Base-by-base conservation (phyloP, 2,113 vertebrate species). In the Psilopsiagon aurifrons region DNA sequence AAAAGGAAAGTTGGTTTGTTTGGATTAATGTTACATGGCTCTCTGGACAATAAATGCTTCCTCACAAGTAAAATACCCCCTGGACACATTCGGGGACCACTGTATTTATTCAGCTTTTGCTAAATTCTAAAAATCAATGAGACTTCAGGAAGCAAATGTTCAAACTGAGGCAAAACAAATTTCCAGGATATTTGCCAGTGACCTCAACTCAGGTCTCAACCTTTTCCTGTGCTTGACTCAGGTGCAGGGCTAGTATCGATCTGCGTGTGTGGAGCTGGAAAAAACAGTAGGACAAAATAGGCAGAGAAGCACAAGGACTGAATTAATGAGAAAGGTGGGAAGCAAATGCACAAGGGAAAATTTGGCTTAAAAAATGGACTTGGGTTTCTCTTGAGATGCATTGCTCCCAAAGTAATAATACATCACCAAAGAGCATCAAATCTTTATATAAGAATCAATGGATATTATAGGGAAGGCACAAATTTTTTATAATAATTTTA, bases 1-100 rank as follows among this genome's bases (percentile, higher is more conserved):
- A 10, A 44, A 77, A 39, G 44, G 13, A 5, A 31, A 16, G 6
- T 0, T 6, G 15, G 7, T 33, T 43, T 62, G 7, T 20, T 19
- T 44, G 2, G 29, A 29, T 52, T 44, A 23, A 49, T 9, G 3
- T 20, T 29, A 29, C 10, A 2, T 28, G 28, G 24, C 14, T 83
- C 27, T 37, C 0, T 4, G 20, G n/a, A 29, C 3, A 64, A 46
- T 25, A 86, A 74, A 27, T 24, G 33, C 29, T 52, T 31, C 12
- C 25, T 64, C 13, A 28, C 73, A n/a, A 44, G 43, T 35, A 20
- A 57, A 88, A 63, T 28, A 43, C 7, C 10, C 28, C 4, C 29
- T 0, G 0, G 44, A 28, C 8, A 7, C 5, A 7, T 0, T 0
- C 1, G 1, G 43, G 23, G 13, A 35, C 2, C 0, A 0, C 23